Evolutionary conservation across 2,888 invertebrate genomes (phyloP), one percentile per base, ranked within the genome.

Genomic region (Crocallis elinguaria): DNA sequence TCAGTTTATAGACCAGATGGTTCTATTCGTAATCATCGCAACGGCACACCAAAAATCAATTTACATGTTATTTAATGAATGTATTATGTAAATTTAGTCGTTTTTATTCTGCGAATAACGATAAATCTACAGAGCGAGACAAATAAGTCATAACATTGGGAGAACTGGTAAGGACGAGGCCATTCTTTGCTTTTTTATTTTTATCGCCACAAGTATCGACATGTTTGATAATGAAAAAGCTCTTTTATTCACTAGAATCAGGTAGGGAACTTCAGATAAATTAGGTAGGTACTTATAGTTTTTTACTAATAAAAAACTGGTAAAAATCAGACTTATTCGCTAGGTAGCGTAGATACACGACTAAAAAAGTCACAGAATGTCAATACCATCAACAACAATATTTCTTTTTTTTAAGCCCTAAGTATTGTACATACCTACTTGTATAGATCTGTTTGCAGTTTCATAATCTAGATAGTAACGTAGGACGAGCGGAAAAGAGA

Each of bases 71-170:
- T 84, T 82, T 82, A 84, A 84, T 84, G 82, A 77, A 80, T 79
- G 73, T 84, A 81, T 82, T 87, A 87, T 86, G 84, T 73, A 79
- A 81, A 87, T 87, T 79, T 67, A 46, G 70, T 76, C 74, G 73
- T 76, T 82, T 84, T 81, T 82, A 82, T 85, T 81, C 77, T 67
- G 71, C 70, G 73, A 76, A 80, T 71, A 76, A 66, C 85, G 71
- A 89, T 89, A 88, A 88, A 88, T 88, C 85, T 82, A 69, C 60
- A 52, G 63, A 64, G 70, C 79, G 83, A 86, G 88, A 87, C 88
- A 85, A 87, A 88, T 88, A 88, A 88, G 90, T 90, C 89, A 88
- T 88, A 90, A 89, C 85, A 87, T 88, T 87, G 82, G 77, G 65
- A 71, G 67, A 76, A 65, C 77, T 59, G 76, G 79, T 79, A 80